Evolutionary conservation across 2,797 vertebrate species (phyloP), one percentile per base, ranked within the genome.

Genomic region (Spea hammondii): DNA sequence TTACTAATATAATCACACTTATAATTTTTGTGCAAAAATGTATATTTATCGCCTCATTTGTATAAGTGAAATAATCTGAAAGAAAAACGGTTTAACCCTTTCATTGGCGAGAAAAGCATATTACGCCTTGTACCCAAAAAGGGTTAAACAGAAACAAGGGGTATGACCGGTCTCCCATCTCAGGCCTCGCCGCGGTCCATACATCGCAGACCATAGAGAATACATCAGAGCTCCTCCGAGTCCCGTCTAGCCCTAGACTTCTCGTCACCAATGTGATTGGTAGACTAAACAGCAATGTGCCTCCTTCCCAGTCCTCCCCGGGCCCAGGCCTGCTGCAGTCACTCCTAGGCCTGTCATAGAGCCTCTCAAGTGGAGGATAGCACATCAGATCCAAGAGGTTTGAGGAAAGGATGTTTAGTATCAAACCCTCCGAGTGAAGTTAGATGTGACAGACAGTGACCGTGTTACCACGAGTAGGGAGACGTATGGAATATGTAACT

Each of bases 251-350:
- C 80, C 83, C 92, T 90, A 96, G 96, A 96, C 95, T 95, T 90
- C 88, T 86, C 76, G 95, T 96, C 95, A 96, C 95, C 94, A 90
- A 85, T 83, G 81, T 94, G 95, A 96, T 95, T 89, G 88, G 93
- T 96, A 97, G 95, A 96, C 96, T 96, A 97, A 97, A 97, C 96
- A 97, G 90, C 86, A 46, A 89, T 91, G 91, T 66, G 82, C 72
- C 84, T 84, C 85, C 49, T 9, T 57, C 83, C 80, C 77, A 70
- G 44, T 67, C 54, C 51, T 77, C 65, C 10, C 13, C 14, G 62
- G 79, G 76, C 74, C 55, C 69, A 72, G 79, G 79, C 75, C 79
- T 82, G 75, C 79, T 82, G 79, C 45, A 77, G 74, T 82, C 65
- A 73, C 79, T 82, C 79, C 48, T 50, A 48, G 48, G 14, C 75